phyloP scores from a whole-genome alignment of 1,140 invertebrate species.

The Pachyrhynchus sulphureomaculatus region DNA sequence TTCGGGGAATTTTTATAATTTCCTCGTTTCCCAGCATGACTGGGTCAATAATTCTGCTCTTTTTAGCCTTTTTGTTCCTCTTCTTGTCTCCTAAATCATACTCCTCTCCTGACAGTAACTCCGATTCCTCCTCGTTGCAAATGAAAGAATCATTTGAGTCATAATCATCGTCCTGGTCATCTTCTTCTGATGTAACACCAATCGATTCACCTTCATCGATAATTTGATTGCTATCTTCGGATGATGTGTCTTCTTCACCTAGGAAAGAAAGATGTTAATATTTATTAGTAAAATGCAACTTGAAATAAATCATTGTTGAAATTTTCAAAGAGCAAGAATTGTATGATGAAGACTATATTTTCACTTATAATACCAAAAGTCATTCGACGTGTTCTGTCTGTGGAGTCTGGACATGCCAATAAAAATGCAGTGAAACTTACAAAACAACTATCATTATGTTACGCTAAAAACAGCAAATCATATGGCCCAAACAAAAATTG shows the following conservation, averaged over 20 bases:
- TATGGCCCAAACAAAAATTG: no score
- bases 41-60: slow-evolving; percentile 23
- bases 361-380: no score
- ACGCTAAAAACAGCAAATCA: no score
- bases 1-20: slow-evolving; percentile 19
- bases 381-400: no score
- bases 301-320: no score
- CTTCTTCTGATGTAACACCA: slow-evolving; percentile 32
- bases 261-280: slow-evolving; percentile 4
- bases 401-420: no score
- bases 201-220: slow-evolving; percentile 45
- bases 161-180: slow-evolving; percentile 33
- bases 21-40: slow-evolving; percentile 14
- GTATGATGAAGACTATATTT: no score
- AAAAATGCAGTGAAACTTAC: no score
- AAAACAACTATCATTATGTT: no score
- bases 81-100: slow-evolving; percentile 28
- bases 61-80: slow-evolving; percentile 18
- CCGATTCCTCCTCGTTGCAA: slow-evolving; percentile 36
- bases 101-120: slow-evolving; percentile 31
- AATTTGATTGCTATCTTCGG: slow-evolving; percentile 43
- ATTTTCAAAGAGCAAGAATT: no score
- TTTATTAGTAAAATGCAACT: no score
- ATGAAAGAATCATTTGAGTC: slow-evolving; percentile 42
- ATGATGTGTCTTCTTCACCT: slow-evolving; percentile 44